Conservation (phyloP, 2,888 invertebrate genomes). For the Oscheius sp. region DNA sequence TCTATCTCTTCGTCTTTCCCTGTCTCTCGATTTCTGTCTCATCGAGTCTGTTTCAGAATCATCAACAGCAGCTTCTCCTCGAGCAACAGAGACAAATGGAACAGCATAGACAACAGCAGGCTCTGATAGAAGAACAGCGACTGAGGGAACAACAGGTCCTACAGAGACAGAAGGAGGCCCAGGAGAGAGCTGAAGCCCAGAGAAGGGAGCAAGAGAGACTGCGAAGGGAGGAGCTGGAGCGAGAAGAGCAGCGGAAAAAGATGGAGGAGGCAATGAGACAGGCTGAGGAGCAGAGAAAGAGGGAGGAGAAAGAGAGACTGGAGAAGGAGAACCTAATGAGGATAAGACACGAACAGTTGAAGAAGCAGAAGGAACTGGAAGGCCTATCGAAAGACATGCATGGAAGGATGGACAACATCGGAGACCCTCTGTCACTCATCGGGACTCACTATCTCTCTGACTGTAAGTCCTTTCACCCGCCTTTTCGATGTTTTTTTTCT, state of each 20-base stretch:
- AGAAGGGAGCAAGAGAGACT: slow-evolving; percentile 30
- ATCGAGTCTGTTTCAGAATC: slow-evolving; percentile 6
- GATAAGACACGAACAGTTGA: slow-evolving; percentile 43
- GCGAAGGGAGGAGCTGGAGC: slow-evolving; percentile 37
- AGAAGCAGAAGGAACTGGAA: slow-evolving; percentile 35
- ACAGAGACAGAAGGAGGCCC: slow-evolving; percentile 23
- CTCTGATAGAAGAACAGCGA: slow-evolving; percentile 40
- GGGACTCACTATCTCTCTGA: slow-evolving; percentile 65
- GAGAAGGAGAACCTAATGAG: slow-evolving; percentile 40
- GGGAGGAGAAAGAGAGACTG: slow-evolving; percentile 41
- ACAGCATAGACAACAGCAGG: slow-evolving; percentile 36
- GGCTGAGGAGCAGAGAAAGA: slow-evolving; percentile 40
- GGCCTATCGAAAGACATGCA: slow-evolving; percentile 44
- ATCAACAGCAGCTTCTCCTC: slow-evolving; percentile 42
- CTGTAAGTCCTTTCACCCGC: slow-evolving; percentile 40
- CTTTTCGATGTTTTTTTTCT: slow-evolving; percentile 7
- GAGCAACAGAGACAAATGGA: slow-evolving; percentile 39
- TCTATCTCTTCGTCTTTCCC: not conserved
- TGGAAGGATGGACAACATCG: slow-evolving; percentile 40
- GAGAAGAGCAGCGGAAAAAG: slow-evolving; percentile 32
- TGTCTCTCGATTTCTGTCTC: not conserved
- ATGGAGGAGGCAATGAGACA: slow-evolving; percentile 34
- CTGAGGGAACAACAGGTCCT: slow-evolving; percentile 24
- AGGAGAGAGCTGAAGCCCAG: slow-evolving; percentile 25
- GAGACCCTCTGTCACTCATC: slow-evolving; percentile 62